A percentile compares a stretch with the other conserved stretches of the same genome.
phyloP scores from a whole-genome alignment of 1,140 invertebrate species.

The Rhopalosiphum padi region DNA sequence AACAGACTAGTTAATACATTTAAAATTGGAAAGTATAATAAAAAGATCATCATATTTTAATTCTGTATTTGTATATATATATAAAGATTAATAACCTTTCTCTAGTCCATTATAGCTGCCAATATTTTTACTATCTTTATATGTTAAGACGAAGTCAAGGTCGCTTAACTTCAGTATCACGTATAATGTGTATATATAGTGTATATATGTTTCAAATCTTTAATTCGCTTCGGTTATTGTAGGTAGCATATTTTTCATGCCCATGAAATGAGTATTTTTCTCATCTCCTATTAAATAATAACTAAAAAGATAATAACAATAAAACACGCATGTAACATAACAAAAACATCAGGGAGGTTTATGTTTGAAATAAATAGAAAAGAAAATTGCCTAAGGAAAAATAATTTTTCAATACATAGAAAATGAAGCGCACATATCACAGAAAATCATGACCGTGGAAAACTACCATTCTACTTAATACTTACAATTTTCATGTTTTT shows the following conservation, averaged over 20 bases:
- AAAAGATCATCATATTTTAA: constrained; percentile 9
- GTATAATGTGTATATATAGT: not conserved
- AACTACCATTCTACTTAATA: constrained; percentile 20
- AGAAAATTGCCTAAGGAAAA: constrained; percentile 42
- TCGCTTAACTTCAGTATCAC: constrained; percentile 13
- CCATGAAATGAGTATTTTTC: constrained; percentile 56
- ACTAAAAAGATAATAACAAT: constrained; percentile 28
- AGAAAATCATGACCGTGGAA: constrained; percentile 30
- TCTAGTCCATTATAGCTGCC: not conserved
- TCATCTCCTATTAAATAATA: constrained; percentile 52
- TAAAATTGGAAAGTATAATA: not conserved
- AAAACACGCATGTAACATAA: constrained; percentile 37
- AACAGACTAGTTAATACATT: not conserved
- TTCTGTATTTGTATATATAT: not conserved
- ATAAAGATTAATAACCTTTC: constrained; percentile 47
- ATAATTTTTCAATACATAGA: constrained; percentile 19
- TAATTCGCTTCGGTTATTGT: constrained; percentile 55
- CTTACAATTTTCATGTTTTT: not conserved
- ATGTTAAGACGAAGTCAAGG: constrained; percentile 42
- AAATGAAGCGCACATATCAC: not conserved
- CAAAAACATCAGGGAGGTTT: constrained; percentile 44
- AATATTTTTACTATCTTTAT: constrained; percentile 35
- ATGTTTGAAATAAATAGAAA: constrained; percentile 23
- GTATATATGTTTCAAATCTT: constrained; percentile 34
- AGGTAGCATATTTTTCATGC: constrained; percentile 35